A percentile compares a stretch with the other conserved stretches of the same genome.
phyloP scores from a whole-genome alignment of 2,888 invertebrate genomes.

The Dolichopus griseipennis region DNA sequence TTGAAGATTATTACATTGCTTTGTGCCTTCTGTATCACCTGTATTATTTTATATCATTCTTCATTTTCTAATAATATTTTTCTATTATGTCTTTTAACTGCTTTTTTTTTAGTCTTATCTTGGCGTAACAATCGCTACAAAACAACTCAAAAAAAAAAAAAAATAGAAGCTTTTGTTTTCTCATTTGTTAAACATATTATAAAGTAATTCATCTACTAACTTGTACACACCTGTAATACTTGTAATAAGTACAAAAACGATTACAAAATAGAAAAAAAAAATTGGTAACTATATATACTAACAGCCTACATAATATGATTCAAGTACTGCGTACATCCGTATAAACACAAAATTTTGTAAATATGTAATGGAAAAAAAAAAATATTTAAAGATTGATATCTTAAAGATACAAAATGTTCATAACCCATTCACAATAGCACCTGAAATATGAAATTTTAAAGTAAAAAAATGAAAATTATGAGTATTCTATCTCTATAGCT shows the following conservation, averaged over 20 bases:
- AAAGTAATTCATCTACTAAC: not conserved
- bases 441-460: not conserved
- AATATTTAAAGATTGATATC: not conserved
- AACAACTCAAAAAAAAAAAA: not conserved
- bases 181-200: not conserved
- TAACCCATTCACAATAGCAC: not conserved
- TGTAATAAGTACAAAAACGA: too few species aligned
- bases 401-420: not conserved
- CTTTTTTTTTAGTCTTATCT: not conserved
- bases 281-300: too few species aligned
- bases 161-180: not conserved
- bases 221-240: not conserved
- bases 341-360: too few species aligned
- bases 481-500: not conserved
- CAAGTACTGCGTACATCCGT: too few species aligned
- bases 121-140: not conserved
- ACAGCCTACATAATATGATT: too few species aligned
- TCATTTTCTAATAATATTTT: not conserved
- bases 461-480: not conserved
- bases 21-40: not conserved
- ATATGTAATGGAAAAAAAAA: too few species aligned
- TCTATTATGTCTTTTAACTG: not conserved
- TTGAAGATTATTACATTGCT: not conserved
- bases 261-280: too few species aligned
- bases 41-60: not conserved